These are phyloP conservation scores for Dinocampus coccinellae DNA, from an alignment of 2,888 invertebrate species.

Conservation along the genomic window DNA sequence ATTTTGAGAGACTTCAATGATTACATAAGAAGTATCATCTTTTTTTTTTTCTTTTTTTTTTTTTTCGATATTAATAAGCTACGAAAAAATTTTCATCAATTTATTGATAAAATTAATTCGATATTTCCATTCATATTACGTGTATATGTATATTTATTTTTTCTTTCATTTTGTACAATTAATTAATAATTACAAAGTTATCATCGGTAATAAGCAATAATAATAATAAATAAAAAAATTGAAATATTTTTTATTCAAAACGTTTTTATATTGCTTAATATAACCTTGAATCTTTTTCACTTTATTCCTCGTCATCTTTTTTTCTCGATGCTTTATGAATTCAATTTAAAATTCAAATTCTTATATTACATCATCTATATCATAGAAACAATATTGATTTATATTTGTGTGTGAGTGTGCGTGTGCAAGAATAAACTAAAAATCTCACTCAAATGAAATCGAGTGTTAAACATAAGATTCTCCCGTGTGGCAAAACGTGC, in stretches of 20 bases:
- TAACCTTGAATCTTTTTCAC: neutral
- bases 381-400: neutral
- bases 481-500: neutral
- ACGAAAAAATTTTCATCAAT: too few species aligned
- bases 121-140: too few species aligned
- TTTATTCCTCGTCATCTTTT: too few species aligned
- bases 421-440: neutral
- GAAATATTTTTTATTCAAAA: neutral
- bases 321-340: neutral
- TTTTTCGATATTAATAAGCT: too few species aligned
- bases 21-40: neutral
- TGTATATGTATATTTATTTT: too few species aligned
- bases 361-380: neutral
- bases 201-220: neutral
- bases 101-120: too few species aligned
- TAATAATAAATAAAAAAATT: neutral
- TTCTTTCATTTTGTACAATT: too few species aligned
- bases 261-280: neutral
- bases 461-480: conserved; percentile 11
- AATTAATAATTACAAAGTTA: neutral
- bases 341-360: neutral
- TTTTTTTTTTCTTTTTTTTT: too few species aligned
- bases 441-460: conserved; percentile 20
- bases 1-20: neutral
- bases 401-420: neutral